Base-by-base conservation (phyloP, 2,113 vertebrate genomes). In the Lagenorhynchus albirostris region DNA sequence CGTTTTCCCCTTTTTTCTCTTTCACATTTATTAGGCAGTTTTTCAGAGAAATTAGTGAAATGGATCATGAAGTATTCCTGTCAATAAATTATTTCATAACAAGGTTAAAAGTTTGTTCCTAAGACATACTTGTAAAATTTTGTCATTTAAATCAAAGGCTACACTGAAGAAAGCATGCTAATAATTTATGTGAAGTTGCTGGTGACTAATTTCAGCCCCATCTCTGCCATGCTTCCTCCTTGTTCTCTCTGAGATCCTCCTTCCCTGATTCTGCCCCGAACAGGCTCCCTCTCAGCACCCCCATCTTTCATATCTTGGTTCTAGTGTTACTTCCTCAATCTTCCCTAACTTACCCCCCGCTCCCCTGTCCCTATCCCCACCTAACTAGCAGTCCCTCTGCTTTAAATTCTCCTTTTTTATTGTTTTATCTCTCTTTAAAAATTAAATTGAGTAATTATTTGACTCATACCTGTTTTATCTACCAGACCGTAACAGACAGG, bases 41-140 rank as follows among this genome's bases (percentile, higher is more conserved):
- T 91, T 94, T 92, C 67, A 89, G 71, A 82, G 80, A 96, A 91
- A 81, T 79, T 41, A 82, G 79, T 85, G 18, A 94, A 93, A 47
- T 44, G 9, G 12, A 53, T 80, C 60, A 89, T 67, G 21, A 89
- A 44, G 11, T 73, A 38, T 50, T 92, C 23, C 55, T 81, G 6
- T 71, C 77, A 86, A 38, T 94, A 90, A 67, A 67, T 91, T 85
- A 95, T 77, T 79, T 91, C n/a, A 36, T 53, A 83, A 53, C 50
- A 77, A 87, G 63, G 53, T 82, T 65, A 41, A 81, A 90, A n/a
- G 3, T 87, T 82, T 89, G 60, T 55, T 85, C 65, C 88, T 71
- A 77, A 92, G 55, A 83, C 31, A 44, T 53, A 41, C 26, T 83
- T 63, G 50, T 36, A 87, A 95, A 73, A 67, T 81, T 88, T 58